A percentile compares a stretch with the other conserved stretches of the same genome.
phyloP scores from a whole-genome alignment of 2,113 vertebrate species.

The Chaetorhynchus papuensis region DNA sequence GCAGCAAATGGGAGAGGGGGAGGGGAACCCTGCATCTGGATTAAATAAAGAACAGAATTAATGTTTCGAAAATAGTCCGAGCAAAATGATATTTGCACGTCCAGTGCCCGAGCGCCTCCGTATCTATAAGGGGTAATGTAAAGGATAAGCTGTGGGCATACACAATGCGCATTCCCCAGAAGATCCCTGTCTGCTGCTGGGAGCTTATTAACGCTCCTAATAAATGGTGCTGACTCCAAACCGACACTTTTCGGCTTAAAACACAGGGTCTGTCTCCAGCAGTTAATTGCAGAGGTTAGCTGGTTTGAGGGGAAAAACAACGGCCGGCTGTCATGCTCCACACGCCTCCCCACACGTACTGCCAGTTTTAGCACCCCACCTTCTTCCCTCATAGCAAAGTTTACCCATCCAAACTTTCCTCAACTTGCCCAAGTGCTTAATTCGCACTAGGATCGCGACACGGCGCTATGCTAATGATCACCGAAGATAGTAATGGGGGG shows the following conservation, averaged over 20 bases:
- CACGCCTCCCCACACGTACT: slow-evolving; percentile 29
- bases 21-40: slow-evolving; percentile 54
- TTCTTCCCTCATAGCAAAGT: slow-evolving; percentile 48
- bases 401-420: slow-evolving; percentile 70
- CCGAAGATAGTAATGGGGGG: slow-evolving; percentile 33
- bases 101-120: slow-evolving; percentile 25
- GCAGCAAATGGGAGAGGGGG: slow-evolving; percentile 19
- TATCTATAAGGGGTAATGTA: not conserved
- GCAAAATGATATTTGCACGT: slow-evolving; percentile 29
- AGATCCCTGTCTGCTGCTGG: slow-evolving; percentile 2
- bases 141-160: not conserved
- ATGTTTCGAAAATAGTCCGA: slow-evolving; percentile 11
- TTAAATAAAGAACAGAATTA: slow-evolving; percentile 62
- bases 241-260: slow-evolving; percentile 45
- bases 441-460: slow-evolving; percentile 54
- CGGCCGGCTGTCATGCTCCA: slow-evolving; percentile 30
- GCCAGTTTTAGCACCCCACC: slow-evolving; percentile 39
- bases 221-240: slow-evolving; percentile 51
- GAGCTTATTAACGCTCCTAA: slow-evolving; percentile 48
- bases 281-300: slow-evolving; percentile 37
- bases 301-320: not conserved
- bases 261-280: slow-evolving; percentile 11
- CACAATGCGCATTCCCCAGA: slow-evolving; percentile 30
- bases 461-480: slow-evolving; percentile 43
- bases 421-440: slow-evolving; percentile 62